Base-by-base conservation (phyloP, 2,888 invertebrate genomes). In the Campoplex nolae region DNA sequence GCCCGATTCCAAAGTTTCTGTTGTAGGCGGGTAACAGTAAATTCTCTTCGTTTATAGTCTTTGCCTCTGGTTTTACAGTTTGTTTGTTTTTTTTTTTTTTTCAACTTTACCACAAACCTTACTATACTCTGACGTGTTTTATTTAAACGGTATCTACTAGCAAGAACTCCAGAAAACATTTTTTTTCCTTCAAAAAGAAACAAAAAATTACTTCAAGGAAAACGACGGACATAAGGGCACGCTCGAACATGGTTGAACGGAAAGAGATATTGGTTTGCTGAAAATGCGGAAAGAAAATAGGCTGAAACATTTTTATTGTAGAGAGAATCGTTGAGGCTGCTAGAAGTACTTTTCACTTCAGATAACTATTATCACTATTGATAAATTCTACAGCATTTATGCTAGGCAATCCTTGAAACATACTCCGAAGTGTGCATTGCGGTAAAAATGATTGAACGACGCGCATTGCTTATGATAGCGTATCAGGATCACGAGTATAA, bases 1-100 rank as follows among this genome's bases (percentile, higher is more conserved):
- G 67, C 54, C 28, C 54, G 38, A 56, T 78, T 54, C 16, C 68
- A 78, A 68, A 78, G 68, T 77, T 77, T 35, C 54, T 28, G 28
- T 35, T 54, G 23, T 67, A 51, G 38, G 28, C 54, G 11, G 54
- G 32, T 32, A 45, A 68, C 68, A 54, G 9, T 68, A 38, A 54
- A 78, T 42, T 54, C 65, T 68, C 67, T 42, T 54, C 38, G 23
- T 68, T 68, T 16, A 28, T 28, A 23, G 70, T 32, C 28, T 32
- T 70, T 28, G 70, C 13, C 28, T 48, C 28, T 70, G 18, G 1
- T 7, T 38, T 35, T 65, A 1, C 32, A 6, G 38, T 38, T 16
- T 38, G 38, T 38, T 16, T 38, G 0, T 23, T 23, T 23, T 23
- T 23, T 23, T 45, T 68, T 23, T 68, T 23, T 45, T 23, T 42